Base-by-base conservation (phyloP, 2,797 vertebrate genomes). In the Capromys pilorides region DNA sequence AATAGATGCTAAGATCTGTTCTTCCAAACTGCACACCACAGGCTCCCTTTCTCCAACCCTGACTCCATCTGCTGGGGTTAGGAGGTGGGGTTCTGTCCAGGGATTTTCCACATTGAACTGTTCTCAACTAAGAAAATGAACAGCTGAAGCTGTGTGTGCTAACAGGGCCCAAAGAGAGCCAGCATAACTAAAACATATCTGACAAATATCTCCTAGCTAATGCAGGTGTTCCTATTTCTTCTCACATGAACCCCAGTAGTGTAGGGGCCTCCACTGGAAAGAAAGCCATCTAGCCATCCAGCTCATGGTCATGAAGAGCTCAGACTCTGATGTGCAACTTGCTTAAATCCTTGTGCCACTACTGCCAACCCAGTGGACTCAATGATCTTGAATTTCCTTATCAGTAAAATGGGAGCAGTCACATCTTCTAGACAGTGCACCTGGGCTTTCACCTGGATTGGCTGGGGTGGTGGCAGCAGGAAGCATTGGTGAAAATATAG, bases 111-210 rank as follows among this genome's bases (percentile, higher is more conserved):
- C 9, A 19, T 7, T 57, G 61, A 57, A 64, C 22, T 41, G 2
- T 82, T 94, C 62, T 89, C 81, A 94, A 45, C 45, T 71, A 73
- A 78, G 75, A 90, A 96, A 90, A 66, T 59, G 67, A 86, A 82
- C 59, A 75, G n/a, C 73, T 81, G 54, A 7, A 57, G 81, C n/a
- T 57, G 18, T 24, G 5, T 78, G 28, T 85, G 64, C 36, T 73
- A 71, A 62, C 26, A 5, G 54, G 62, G 11, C 41, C 64, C 33
- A 64, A 49, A 75, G 62, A 78, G 84, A 87, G 33, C 31, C 67
- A 85, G 54, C 9, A 22, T 78, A 78, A 88, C 36, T 93, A 39
- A 86, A 75, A 69, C 59, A n/a, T 31, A 26, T 41, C 24, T 5
- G 54, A 57, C 54, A 57, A 94, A 61, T n/a, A 12, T 36, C 14